Percentiles rank a stretch among this genome's conserved stretches.
phyloP scores from a whole-genome alignment of 2,113 vertebrate species.

The Regulus satrapa region DNA sequence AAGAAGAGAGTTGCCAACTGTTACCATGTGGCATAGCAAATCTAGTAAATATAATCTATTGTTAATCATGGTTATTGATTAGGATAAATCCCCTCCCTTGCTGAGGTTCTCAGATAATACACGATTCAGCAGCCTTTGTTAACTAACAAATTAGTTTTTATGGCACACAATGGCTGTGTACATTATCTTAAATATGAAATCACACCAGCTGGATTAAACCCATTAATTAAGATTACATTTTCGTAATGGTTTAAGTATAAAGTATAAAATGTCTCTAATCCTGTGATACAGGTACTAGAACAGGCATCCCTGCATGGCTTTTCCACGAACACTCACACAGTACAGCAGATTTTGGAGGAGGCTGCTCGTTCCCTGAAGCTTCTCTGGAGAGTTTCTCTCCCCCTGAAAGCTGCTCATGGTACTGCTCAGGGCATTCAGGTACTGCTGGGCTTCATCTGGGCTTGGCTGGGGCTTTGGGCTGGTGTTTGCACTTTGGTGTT shows the following conservation, averaged over 20 bases:
- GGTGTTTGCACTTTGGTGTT: too few relatives aligned
- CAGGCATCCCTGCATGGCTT: conserved; percentile 65
- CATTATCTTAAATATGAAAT: neutral
- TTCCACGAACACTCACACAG: conserved; percentile 61
- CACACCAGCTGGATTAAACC: neutral
- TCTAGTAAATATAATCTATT: conserved; percentile 36
- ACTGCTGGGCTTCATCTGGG: neutral
- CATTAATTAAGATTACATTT: conserved; percentile 15
- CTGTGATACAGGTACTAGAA: conserved; percentile 23
- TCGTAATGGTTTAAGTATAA: neutral
- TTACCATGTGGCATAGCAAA: neutral
- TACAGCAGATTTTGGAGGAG: conserved; percentile 86
- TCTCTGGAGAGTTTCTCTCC: conserved; percentile 89
- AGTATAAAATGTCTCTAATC: neutral
- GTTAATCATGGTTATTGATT: conserved; percentile 62
- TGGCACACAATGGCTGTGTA: neutral
- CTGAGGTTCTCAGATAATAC: conserved; percentile 29
- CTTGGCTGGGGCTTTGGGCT: neutral
- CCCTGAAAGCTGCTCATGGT: conserved; percentile 47
- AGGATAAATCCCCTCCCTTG: neutral
- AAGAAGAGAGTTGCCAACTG: neutral
- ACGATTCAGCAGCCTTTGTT: conserved; percentile 34
- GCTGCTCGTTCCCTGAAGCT: conserved; percentile 82
- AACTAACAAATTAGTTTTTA: conserved; percentile 23
- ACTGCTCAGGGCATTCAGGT: conserved; percentile 63